Evolutionary conservation across 1,140 invertebrate genomes (phyloP).

Genomic region (Leptoteleia sp.): DNA sequence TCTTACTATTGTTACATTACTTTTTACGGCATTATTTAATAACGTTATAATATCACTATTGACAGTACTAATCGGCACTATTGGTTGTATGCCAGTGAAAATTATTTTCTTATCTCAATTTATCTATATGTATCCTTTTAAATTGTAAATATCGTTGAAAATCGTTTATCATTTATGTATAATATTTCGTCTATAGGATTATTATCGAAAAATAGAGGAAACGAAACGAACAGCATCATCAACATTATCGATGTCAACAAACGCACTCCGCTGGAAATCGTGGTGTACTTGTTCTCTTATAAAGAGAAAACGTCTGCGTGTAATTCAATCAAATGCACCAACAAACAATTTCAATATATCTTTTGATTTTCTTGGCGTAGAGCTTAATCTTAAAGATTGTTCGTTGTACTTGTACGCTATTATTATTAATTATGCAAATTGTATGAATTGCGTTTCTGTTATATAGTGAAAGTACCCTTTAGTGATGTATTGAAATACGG

Average conservation of each 20-base stretch:
- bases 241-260: slow-evolving; percentile 17
- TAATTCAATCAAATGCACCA: slow-evolving; percentile 3
- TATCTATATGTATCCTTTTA: slow-evolving; percentile 37
- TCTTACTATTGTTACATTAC: slow-evolving; percentile 52
- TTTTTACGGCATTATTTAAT: slow-evolving; percentile 41
- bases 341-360: slow-evolving; percentile 20
- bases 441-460: slow-evolving; percentile 36
- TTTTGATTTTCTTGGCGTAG: slow-evolving; percentile 11
- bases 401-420: slow-evolving; percentile 44
- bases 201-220: slow-evolving; percentile 14
- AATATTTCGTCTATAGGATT: slow-evolving; percentile 17
- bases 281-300: slow-evolving; percentile 9
- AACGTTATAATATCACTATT: slow-evolving; percentile 53
- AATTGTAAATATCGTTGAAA: slow-evolving; percentile 43
- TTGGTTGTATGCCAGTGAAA: slow-evolving; percentile 64
- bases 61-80: slow-evolving; percentile 65
- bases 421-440: slow-evolving; percentile 37
- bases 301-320: slow-evolving; percentile 23
- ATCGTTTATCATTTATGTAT: slow-evolving; percentile 28
- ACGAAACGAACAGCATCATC: slow-evolving; percentile 1
- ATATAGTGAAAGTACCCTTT: slow-evolving; percentile 17
- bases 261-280: slow-evolving; percentile 6
- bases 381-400: slow-evolving; percentile 37
- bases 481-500: slow-evolving; percentile 16
- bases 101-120: slow-evolving; percentile 47